Evolutionary conservation across 2,888 invertebrate genomes (phyloP).

Genomic region (Lottia scabra): DNA sequence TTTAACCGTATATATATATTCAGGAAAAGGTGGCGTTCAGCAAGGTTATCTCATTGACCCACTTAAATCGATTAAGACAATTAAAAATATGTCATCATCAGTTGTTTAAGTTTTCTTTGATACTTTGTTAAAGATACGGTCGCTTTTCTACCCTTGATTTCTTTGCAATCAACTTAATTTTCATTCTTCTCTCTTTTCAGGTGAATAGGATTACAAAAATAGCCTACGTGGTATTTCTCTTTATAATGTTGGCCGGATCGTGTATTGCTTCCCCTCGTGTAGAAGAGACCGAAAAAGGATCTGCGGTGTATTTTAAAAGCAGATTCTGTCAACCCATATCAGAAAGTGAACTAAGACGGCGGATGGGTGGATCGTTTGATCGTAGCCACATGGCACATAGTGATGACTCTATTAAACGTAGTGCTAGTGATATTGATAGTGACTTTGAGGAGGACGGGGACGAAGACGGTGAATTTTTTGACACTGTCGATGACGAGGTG

Average conservation of each 20-base stretch:
- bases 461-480: conserved; percentile 26
- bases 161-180: neutral
- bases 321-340: conserved; percentile 43
- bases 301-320: conserved; percentile 32
- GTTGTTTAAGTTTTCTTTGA: too few species aligned
- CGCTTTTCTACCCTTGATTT: too few species aligned
- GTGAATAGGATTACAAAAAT: conserved; percentile 37
- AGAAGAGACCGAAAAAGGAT: conserved; percentile 25
- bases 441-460: conserved; percentile 30
- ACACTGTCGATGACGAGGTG: conserved; percentile 28
- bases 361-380: conserved; percentile 51
- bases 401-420: conserved; percentile 37
- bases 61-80: too few species aligned
- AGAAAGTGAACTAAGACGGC: conserved; percentile 37
- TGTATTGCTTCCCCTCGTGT: conserved; percentile 36
- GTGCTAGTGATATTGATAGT: conserved; percentile 26
- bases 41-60: too few species aligned
- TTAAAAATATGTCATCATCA: too few species aligned
- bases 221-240: conserved; percentile 34
- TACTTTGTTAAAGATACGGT: too few species aligned
- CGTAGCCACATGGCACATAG: conserved; percentile 47
- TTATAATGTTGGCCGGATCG: conserved; percentile 35
- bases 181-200: conserved; percentile 30
- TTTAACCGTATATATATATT: too few species aligned
- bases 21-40: too few species aligned